Conservation (phyloP, 2,797 vertebrate genomes). For the Platalea minor region DNA sequence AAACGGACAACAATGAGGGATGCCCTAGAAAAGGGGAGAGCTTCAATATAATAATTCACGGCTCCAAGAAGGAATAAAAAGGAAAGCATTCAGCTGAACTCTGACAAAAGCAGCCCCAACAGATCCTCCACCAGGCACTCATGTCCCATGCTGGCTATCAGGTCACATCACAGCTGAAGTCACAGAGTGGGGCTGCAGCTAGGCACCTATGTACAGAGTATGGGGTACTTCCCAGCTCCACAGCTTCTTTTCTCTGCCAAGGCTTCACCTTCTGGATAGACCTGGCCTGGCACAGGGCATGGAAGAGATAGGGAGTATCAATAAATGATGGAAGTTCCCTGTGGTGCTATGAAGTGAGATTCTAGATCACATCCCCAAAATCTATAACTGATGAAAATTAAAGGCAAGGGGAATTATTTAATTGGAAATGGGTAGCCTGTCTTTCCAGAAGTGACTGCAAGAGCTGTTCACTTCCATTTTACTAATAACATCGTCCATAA, state of each 20-base stretch:
- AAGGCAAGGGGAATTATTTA: neutral
- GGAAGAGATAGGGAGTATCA: neutral
- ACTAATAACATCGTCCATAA: neutral
- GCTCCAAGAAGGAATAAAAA: neutral
- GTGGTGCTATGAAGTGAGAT: neutral
- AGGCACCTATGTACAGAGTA: accelerated
- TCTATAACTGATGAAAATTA: neutral
- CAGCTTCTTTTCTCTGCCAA: neutral
- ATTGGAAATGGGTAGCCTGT: neutral
- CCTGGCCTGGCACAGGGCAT: neutral
- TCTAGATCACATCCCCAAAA: neutral
- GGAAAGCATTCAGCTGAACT: neutral
- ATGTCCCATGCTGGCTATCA: neutral
- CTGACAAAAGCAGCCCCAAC: neutral
- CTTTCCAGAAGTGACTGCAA: neutral
- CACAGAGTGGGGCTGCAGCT: neutral
- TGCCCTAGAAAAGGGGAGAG: neutral
- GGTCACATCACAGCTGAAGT: neutral
- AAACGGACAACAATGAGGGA: neutral
- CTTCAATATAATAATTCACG: neutral
- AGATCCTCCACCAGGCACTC: neutral
- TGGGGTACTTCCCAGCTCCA: neutral
- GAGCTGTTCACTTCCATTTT: neutral
- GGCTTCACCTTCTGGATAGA: neutral
- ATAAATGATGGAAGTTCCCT: neutral